Evolutionary conservation across 2,888 invertebrate genomes (phyloP), one percentile per base, ranked within the genome.

Genomic region (Limenitis camilla): DNA sequence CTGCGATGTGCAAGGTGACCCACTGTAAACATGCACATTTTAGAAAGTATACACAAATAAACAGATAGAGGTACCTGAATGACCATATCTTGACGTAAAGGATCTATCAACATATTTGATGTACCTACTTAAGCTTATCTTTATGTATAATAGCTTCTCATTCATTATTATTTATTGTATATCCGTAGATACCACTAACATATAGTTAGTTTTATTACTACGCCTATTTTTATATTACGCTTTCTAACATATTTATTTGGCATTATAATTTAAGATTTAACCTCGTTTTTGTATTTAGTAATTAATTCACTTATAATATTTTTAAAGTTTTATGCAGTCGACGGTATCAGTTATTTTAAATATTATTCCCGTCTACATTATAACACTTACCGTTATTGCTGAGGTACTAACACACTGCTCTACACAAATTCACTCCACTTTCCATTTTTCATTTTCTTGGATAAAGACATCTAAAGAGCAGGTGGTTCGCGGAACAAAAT

Each of bases 361-460:
- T 61, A 71, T 69, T 74, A 68, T 78, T 75, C 72, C 71, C 70
- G 59, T 65, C 68, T 74, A 72, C 75, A 75, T 74, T 67, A 66
- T 66, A 66, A 69, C 71, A 64, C 63, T 67, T 68, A 69, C 78
- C 76, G 80, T 78, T 78, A 78, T 62, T 66, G 66, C 66, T 72
- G 69, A 72, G 71, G 74, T 73, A 72, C 71, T 76, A 79, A 76
- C 78, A 78, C 70, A 80, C 77, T 80, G 77, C 71, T 68, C 77
- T 79, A 78, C 76, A 78, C 81, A 72, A 81, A 82, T 81, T 78
- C 71, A 82, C 77, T 81, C 80, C 84, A 85, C 85, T 86, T 86
- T 86, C 84, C 81, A 84, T 85, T 86, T 85, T 85, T 80, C 82
- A 78, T 84, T 82, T 81, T 77, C 76, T 82, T 74, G 65, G 69